These are phyloP conservation scores for Sinopyrophorus schimmeli DNA, from an alignment of 2,888 invertebrate species.

Conservation along the genomic window DNA sequence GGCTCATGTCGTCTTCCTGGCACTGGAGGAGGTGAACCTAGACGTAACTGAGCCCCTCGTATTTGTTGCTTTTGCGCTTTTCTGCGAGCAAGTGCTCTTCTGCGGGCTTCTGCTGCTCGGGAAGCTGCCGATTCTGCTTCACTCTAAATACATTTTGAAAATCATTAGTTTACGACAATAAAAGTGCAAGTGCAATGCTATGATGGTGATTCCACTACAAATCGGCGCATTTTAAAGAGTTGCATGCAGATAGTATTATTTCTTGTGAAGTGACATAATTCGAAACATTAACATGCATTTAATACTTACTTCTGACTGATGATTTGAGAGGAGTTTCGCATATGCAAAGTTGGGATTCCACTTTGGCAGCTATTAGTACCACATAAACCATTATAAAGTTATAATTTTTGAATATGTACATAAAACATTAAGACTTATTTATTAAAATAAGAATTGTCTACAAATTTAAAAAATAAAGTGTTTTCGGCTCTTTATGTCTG, in stretches of 20 bases:
- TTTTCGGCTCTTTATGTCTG: too few relatives aligned
- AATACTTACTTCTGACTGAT: slow-evolving; percentile 35
- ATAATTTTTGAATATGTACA: too few relatives aligned
- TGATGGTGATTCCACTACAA: slow-evolving; percentile 26
- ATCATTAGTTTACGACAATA: background rate
- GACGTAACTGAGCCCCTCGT: slow-evolving; percentile 56
- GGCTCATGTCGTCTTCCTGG: slow-evolving; percentile 83
- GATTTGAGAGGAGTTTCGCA: slow-evolving; percentile 58
- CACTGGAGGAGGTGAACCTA: slow-evolving; percentile 77
- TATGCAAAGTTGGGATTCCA: slow-evolving; percentile 63
- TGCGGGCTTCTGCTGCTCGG: slow-evolving; percentile 66
- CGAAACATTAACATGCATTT: background rate
- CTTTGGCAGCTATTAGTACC: slow-evolving; percentile 50
- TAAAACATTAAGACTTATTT: too few relatives aligned
- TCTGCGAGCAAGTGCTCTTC: slow-evolving; percentile 74
- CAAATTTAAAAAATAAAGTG: too few relatives aligned
- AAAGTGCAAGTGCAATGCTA: background rate
- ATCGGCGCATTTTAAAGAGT: slow-evolving; percentile 25
- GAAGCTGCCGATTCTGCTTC: slow-evolving; percentile 60
- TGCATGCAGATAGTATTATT: too few relatives aligned
- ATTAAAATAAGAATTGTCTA: too few relatives aligned
- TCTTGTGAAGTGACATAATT: too few relatives aligned
- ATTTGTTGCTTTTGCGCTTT: slow-evolving; percentile 65
- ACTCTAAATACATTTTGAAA: slow-evolving; percentile 48
- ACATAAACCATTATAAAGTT: slow-evolving; percentile 21